These are phyloP conservation scores for Neopipo cinnamomea DNA, from an alignment of 2,113 vertebrate species.

Conservation along the genomic window DNA sequence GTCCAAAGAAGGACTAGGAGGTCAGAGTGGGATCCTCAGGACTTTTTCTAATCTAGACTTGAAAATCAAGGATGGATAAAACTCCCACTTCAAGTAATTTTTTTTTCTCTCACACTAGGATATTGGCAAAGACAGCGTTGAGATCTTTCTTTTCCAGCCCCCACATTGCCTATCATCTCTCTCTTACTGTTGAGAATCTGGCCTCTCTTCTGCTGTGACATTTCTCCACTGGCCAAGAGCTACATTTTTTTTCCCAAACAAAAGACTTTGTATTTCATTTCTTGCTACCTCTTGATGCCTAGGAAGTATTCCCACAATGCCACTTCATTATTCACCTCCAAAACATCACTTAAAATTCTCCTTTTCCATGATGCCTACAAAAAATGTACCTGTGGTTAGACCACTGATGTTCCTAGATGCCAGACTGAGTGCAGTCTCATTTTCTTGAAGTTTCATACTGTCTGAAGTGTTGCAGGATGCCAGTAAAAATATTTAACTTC, in stretches of 20 bases:
- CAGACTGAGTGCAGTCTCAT: neutral
- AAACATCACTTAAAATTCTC: neutral
- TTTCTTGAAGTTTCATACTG: neutral
- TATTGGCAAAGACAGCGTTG: neutral
- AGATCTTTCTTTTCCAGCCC: neutral
- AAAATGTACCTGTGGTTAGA: slow-evolving; percentile 11
- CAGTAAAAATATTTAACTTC: slow-evolving; percentile 36
- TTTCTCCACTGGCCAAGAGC: neutral
- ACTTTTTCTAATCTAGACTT: neutral
- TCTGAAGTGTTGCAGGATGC: neutral
- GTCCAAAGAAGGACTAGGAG: neutral
- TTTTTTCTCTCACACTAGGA: fast-evolving
- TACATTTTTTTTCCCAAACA: neutral
- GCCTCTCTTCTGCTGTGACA: neutral
- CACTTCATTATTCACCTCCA: neutral
- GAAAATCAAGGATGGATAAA: neutral
- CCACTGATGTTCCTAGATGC: neutral
- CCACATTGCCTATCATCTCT: neutral
- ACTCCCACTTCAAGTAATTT: neutral
- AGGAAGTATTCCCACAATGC: neutral
- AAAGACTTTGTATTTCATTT: neutral
- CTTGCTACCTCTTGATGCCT: neutral
- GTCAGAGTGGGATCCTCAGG: neutral
- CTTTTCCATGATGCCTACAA: neutral
- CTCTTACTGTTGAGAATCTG: neutral